Evolutionary conservation across 1,140 invertebrate species (phyloP).

Genomic region (Caenorhabditis remanei): DNA sequence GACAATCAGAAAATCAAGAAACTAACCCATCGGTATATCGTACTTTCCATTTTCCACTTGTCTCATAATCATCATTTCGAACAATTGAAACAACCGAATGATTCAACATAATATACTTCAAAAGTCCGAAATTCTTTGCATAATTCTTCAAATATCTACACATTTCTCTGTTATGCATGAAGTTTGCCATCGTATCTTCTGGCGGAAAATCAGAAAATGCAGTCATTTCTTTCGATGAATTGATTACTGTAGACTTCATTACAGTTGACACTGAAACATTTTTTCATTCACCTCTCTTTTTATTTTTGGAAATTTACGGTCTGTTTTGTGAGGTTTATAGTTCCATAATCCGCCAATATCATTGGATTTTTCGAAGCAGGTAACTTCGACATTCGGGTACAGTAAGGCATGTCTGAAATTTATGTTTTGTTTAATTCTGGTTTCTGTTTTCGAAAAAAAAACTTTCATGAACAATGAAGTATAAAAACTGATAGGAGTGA

Average conservation of each 20-base stretch:
- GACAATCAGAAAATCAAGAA: too few species aligned
- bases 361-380: conserved; percentile 23
- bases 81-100: conserved; percentile 57
- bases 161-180: conserved; percentile 78
- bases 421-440: too few species aligned
- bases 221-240: conserved; percentile 80
- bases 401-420: conserved; percentile 41
- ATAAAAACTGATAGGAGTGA: neutral
- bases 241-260: conserved; percentile 78
- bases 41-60: conserved; percentile 74
- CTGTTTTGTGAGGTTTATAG: conserved; percentile 17
- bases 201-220: conserved; percentile 79
- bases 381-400: conserved; percentile 30
- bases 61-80: conserved; percentile 64
- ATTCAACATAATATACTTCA: conserved; percentile 70
- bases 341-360: conserved; percentile 34
- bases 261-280: conserved; percentile 73
- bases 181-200: conserved; percentile 78
- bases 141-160: conserved; percentile 78
- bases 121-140: conserved; percentile 77
- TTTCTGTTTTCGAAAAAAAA: neutral
- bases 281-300: neutral
- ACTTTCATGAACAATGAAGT: neutral
- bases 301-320: neutral
- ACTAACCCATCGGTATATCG: conserved; percentile 62